A percentile compares a stretch with the other conserved stretches of the same genome.
Conservation (phyloP, 1,140 invertebrate species). For the Euwallacea similis region DNA sequence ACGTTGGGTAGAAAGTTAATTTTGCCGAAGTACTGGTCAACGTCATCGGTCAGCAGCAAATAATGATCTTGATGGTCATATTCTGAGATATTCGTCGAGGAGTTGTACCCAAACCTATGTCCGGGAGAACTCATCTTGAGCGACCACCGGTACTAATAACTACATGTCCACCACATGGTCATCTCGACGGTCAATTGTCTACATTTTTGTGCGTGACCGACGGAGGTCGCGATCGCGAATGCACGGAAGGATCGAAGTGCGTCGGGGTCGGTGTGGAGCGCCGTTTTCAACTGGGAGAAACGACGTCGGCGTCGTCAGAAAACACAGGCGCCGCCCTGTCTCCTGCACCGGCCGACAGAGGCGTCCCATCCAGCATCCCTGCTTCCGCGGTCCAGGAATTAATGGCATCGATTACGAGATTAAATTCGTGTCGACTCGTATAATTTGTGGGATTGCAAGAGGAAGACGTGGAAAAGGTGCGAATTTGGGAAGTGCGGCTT, state of each 20-base stretch:
- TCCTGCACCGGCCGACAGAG: constrained; percentile 37
- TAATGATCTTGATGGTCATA: constrained; percentile 43
- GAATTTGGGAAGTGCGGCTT: background rate
- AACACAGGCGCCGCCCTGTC: constrained; percentile 43
- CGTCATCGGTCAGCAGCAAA: constrained; percentile 49
- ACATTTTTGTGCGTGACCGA: constrained; percentile 16
- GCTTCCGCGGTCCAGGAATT: constrained; percentile 14
- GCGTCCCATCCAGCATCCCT: constrained; percentile 31
- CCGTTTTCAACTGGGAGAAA: constrained; percentile 36
- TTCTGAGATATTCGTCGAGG: constrained; percentile 25
- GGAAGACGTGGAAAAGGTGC: background rate
- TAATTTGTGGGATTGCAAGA: constrained; percentile 1
- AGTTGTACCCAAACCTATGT: constrained; percentile 40
- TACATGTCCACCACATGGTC: constrained; percentile 10
- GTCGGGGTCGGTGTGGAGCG: constrained; percentile 27
- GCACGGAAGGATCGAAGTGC: constrained; percentile 13
- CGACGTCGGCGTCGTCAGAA: constrained; percentile 40
- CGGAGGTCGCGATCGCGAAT: constrained; percentile 24
- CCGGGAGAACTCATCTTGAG: constrained; percentile 9
- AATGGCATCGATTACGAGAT: constrained; percentile 25
- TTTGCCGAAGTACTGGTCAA: constrained; percentile 51
- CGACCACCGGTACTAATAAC: constrained; percentile 11
- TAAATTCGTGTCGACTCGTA: constrained; percentile 12
- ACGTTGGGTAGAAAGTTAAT: constrained; percentile 45
- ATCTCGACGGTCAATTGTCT: constrained; percentile 28